These are phyloP conservation scores for Druceiella hillmani DNA, from an alignment of 2,888 invertebrate species.

Conservation along the genomic window DNA sequence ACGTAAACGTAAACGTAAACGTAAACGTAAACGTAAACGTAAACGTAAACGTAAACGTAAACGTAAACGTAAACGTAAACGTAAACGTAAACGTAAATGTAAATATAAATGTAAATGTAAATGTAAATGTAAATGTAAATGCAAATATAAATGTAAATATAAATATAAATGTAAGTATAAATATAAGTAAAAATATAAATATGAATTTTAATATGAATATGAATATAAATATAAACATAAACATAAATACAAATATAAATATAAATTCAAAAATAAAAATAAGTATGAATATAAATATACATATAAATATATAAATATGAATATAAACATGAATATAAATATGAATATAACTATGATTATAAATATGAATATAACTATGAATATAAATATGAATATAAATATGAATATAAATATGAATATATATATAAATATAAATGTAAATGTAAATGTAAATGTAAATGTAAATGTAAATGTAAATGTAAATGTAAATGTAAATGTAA, in stretches of 20 bases:
- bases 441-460: too few relatives aligned
- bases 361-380: too few relatives aligned
- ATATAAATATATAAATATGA: constrained; percentile 7
- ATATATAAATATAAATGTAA: too few relatives aligned
- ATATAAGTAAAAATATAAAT: constrained; percentile 6
- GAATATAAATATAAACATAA: constrained; percentile 6
- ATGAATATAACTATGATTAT: too few relatives aligned
- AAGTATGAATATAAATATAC: constrained; percentile 6
- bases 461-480: too few relatives aligned
- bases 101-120: constrained; percentile 6
- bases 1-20: constrained; percentile 4
- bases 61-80: constrained; percentile 4
- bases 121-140: constrained; percentile 6
- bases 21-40: constrained; percentile 4
- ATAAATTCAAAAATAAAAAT: constrained; percentile 5
- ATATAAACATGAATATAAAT: too few relatives aligned
- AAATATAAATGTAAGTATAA: constrained; percentile 6
- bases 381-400: too few relatives aligned
- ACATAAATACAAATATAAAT: constrained; percentile 6
- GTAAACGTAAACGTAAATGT: constrained; percentile 4
- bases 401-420: too few relatives aligned
- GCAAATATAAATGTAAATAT: constrained; percentile 6
- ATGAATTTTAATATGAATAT: constrained; percentile 5
- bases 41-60: constrained; percentile 4
- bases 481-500: too few relatives aligned